Evolutionary conservation across 2,113 vertebrate genomes (phyloP).

Genomic region (Melanocharis versteri): DNA sequence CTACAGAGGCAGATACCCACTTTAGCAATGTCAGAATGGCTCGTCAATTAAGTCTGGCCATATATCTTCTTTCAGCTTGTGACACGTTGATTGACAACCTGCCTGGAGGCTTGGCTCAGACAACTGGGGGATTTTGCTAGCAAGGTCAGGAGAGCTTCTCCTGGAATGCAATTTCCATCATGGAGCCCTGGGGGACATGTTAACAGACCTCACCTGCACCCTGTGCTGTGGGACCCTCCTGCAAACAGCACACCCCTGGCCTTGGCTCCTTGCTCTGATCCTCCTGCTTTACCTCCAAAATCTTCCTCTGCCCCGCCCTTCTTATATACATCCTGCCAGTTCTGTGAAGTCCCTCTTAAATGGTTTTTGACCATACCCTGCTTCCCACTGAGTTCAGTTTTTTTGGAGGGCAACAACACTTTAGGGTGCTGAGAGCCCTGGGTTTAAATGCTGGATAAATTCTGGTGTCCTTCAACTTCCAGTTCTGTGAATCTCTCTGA

Average conservation of each 20-base stretch:
- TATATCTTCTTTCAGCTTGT: neutral
- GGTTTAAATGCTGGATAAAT: neutral
- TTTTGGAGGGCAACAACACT: neutral
- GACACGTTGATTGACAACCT: neutral
- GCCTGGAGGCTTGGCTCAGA: neutral
- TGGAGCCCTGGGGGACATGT: fast-evolving
- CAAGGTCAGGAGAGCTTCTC: neutral
- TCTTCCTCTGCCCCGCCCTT: neutral
- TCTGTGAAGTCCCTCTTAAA: neutral
- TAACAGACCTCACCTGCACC: neutral
- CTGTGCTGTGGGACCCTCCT: too few relatives aligned
- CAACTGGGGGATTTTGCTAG: neutral
- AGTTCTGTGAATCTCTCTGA: neutral
- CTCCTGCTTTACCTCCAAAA: neutral
- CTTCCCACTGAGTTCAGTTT: neutral
- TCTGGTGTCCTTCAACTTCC: neutral
- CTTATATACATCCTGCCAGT: neutral
- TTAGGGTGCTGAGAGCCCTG: neutral
- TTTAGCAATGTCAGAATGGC: neutral
- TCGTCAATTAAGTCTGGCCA: neutral
- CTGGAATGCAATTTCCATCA: neutral
- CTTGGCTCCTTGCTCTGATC: neutral
- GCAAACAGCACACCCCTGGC: neutral
- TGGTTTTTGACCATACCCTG: neutral
- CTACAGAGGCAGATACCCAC: neutral